A percentile compares a stretch with the other conserved stretches of the same genome.
These are phyloP conservation scores for Ellobium chinense DNA, from an alignment of 2,888 invertebrate genomes.

Conservation along the genomic window DNA sequence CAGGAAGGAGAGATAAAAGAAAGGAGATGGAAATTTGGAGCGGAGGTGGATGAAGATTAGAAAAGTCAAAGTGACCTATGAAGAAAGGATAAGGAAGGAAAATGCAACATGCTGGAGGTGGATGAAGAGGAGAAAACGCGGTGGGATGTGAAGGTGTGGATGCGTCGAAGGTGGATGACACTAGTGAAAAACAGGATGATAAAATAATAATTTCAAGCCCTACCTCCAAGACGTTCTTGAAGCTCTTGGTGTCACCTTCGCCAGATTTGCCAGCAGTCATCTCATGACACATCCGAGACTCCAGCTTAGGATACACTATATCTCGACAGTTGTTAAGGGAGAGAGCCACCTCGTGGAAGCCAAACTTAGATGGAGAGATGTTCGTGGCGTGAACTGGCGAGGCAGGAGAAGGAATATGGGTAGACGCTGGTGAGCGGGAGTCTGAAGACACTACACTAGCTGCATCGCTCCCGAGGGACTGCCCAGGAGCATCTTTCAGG, in stretches of 20 bases:
- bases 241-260: background rate
- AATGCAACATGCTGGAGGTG: too few species aligned
- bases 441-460: background rate
- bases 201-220: background rate
- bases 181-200: background rate
- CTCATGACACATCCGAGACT: background rate
- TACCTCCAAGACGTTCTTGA: slow-evolving; percentile 37
- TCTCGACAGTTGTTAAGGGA: background rate
- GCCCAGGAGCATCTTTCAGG: background rate
- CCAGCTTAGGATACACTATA: background rate
- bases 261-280: background rate
- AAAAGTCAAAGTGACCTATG: too few species aligned
- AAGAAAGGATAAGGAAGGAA: too few species aligned
- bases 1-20: too few species aligned
- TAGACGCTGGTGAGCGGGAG: background rate
- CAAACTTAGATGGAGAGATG: background rate
- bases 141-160: too few species aligned
- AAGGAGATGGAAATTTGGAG: too few species aligned
- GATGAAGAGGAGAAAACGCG: too few species aligned
- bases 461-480: background rate
- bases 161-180: too few species aligned
- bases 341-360: background rate
- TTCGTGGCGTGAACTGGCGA: background rate
- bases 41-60: too few species aligned
- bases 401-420: slow-evolving; percentile 2